These are phyloP conservation scores for Fundulus diaphanus DNA, from an alignment of 2,797 vertebrate genomes.

Conservation along the genomic window DNA sequence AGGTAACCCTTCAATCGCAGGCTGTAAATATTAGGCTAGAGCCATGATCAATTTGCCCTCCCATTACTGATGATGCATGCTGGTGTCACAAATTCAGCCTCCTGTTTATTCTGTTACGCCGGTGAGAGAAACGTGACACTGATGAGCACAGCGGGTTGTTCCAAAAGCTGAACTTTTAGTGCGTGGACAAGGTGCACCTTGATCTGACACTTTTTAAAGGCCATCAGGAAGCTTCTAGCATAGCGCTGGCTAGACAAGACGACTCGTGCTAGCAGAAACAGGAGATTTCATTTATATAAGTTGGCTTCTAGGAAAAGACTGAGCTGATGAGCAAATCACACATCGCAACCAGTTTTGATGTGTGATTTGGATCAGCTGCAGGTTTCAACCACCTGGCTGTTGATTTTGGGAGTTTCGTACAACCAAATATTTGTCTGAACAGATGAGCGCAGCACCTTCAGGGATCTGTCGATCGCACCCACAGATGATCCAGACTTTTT, in stretches of 20 bases:
- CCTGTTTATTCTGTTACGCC: background rate
- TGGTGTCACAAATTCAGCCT: background rate
- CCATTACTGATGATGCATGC: background rate
- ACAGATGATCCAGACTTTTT: background rate
- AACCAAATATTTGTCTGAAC: background rate
- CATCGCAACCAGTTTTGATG: background rate
- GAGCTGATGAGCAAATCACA: background rate
- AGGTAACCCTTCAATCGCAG: background rate
- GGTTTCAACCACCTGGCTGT: background rate
- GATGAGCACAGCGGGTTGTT: background rate
- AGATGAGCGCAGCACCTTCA: background rate
- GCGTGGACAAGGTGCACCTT: no score
- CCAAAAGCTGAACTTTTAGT: background rate
- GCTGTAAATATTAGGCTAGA: constrained; percentile 5
- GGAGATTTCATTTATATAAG: background rate
- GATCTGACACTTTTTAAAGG: no score
- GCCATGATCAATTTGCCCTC: constrained; percentile 5
- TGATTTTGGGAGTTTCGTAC: background rate
- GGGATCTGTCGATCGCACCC: background rate
- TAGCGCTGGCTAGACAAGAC: no score
- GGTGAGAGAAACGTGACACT: background rate
- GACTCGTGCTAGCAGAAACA: background rate
- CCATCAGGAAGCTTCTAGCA: no score
- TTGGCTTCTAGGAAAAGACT: background rate
- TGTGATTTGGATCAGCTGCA: background rate